Conservation (phyloP, 2,797 vertebrate genomes). For the Antrozous pallidus region DNA sequence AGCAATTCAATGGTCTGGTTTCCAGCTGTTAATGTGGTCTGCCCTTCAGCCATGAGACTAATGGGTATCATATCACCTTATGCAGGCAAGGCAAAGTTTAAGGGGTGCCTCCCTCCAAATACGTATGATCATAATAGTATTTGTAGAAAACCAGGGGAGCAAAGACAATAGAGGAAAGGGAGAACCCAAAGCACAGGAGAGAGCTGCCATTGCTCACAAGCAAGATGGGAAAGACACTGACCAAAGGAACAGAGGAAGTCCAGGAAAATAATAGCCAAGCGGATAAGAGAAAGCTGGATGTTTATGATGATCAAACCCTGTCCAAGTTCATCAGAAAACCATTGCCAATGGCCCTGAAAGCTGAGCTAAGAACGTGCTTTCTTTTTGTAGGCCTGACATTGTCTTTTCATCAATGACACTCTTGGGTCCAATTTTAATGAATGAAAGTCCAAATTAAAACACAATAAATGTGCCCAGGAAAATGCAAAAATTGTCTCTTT, state of each 20-base stretch:
- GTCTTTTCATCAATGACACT: background rate
- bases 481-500: conserved; percentile 64
- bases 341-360: background rate
- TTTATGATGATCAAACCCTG: background rate
- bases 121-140: background rate
- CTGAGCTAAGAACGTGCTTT: background rate
- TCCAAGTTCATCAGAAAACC: background rate
- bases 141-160: background rate
- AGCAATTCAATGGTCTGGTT: background rate
- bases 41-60: background rate
- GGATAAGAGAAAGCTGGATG: background rate
- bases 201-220: accelerated
- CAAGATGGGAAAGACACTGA: background rate
- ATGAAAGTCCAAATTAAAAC: background rate
- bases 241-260: background rate
- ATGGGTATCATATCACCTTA: background rate
- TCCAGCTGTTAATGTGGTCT: background rate
- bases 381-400: background rate
- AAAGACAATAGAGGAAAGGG: background rate
- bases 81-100: no score
- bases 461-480: conserved; percentile 34
- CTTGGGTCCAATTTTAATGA: background rate
- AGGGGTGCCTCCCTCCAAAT: no score
- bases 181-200: background rate
- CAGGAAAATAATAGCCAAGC: background rate